Conservation (phyloP, 1,140 invertebrate genomes). For the Lordiphosa collinella region DNA sequence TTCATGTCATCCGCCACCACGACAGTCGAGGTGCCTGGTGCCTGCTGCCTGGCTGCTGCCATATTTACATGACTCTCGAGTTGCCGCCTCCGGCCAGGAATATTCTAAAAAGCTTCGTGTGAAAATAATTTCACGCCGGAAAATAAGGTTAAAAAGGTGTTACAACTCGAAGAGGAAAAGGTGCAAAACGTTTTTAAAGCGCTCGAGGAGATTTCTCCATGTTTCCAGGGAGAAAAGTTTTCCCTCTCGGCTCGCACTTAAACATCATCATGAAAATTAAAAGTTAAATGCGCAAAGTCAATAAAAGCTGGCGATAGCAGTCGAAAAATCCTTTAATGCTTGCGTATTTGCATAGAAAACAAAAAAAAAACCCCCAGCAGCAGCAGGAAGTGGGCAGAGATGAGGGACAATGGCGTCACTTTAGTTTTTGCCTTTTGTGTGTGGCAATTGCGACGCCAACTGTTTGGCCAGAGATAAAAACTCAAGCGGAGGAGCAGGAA, state of each 20-base stretch:
- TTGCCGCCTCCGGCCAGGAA: conserved; percentile 31
- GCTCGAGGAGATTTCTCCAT: too few relatives aligned
- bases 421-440: conserved; percentile 60
- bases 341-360: conserved; percentile 56
- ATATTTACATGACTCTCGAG: conserved; percentile 61
- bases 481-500: not conserved
- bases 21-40: conserved; percentile 2
- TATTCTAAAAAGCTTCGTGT: conserved; percentile 59
- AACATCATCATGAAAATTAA: conserved; percentile 56
- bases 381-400: not conserved
- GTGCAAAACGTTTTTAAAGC: too few relatives aligned
- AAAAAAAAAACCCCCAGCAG: not conserved
- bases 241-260: conserved; percentile 1
- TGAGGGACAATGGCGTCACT: conserved; percentile 49
- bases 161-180: conserved; percentile 16
- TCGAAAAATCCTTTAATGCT: conserved; percentile 66
- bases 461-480: conserved; percentile 69
- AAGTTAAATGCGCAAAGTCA: conserved; percentile 71
- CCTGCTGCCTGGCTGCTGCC: conserved; percentile 31
- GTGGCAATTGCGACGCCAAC: conserved; percentile 53
- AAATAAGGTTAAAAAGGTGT: conserved; percentile 56
- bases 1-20: conserved; percentile 28
- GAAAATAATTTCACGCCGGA: conserved; percentile 67
- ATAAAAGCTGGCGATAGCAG: conserved; percentile 46
- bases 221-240: not conserved